Percentiles rank a stretch among this genome's conserved stretches.
phyloP scores from a whole-genome alignment of 2,113 vertebrate genomes.

The Centrocercus urophasianus region DNA sequence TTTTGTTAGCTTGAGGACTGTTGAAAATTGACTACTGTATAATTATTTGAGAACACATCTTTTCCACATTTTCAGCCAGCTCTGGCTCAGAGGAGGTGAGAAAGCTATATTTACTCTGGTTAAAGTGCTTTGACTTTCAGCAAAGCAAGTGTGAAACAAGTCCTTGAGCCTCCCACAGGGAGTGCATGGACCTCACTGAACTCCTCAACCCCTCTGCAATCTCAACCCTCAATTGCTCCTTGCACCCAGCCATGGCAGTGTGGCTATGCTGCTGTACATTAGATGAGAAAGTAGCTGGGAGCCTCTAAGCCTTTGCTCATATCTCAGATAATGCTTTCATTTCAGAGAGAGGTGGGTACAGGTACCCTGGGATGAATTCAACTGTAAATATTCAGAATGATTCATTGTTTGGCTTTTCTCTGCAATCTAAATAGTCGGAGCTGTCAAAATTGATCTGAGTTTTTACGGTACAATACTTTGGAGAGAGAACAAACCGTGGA shows the following conservation, averaged over 20 bases:
- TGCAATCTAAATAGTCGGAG: conserved; percentile 67
- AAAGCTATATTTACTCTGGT: neutral
- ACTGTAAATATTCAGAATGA: conserved; percentile 72
- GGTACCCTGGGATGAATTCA: conserved; percentile 65
- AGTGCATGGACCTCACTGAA: neutral
- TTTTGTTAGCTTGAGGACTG: neutral
- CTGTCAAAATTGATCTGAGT: conserved; percentile 73
- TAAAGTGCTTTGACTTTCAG: conserved; percentile 7
- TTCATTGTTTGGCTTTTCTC: conserved; percentile 71
- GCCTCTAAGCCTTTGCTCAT: neutral
- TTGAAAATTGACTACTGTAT: conserved; percentile 1
- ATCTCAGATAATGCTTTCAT: conserved; percentile 7
- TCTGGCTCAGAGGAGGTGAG: neutral
- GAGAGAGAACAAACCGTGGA: conserved; percentile 66
- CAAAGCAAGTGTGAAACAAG: neutral
- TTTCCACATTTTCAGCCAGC: neutral
- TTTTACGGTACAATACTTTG: conserved; percentile 54
- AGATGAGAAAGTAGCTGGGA: conserved; percentile 8
- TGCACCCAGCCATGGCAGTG: neutral
- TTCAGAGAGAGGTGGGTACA: conserved; percentile 49
- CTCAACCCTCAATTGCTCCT: neutral
- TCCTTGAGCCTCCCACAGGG: neutral
- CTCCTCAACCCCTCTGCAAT: neutral
- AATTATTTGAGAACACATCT: conserved; percentile 9
- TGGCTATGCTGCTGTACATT: rapidly evolving